Conservation (phyloP, 2,888 invertebrate species). For the Clusia tigrina region DNA sequence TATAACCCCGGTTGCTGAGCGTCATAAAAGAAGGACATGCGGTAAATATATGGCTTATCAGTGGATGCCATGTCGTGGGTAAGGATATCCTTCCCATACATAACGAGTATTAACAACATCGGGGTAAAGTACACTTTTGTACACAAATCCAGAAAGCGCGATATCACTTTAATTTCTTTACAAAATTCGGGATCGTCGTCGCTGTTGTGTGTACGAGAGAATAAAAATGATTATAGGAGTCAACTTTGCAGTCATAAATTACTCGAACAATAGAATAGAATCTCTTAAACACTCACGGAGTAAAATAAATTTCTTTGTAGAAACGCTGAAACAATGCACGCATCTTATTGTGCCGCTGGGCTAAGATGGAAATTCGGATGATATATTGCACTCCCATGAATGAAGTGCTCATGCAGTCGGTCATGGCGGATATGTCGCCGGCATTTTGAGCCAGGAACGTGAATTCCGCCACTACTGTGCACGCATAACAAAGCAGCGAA, state of each 20-base stretch:
- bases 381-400: conserved; percentile 35
- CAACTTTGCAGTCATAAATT: too few relatives aligned
- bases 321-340: conserved; percentile 31
- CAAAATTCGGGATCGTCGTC: conserved; percentile 26
- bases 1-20: conserved; percentile 33
- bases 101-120: conserved; percentile 21
- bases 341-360: conserved; percentile 19
- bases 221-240: too few relatives aligned
- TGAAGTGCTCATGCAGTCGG: conserved; percentile 34
- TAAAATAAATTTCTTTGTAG: conserved; percentile 33
- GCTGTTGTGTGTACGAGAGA: too few relatives aligned
- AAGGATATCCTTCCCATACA: conserved; percentile 9
- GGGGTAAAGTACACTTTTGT: conserved; percentile 30
- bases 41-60: conserved; percentile 37
- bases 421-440: conserved; percentile 29
- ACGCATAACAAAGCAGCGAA: conserved; percentile 25
- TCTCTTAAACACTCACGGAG: conserved; percentile 24
- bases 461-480: conserved; percentile 31
- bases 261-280: too few relatives aligned
- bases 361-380: conserved; percentile 27
- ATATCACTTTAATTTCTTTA: conserved; percentile 13
- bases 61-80: conserved; percentile 21
- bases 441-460: conserved; percentile 32
- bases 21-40: conserved; percentile 37
- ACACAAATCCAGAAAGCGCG: conserved; percentile 26